Evolutionary conservation across 2,888 invertebrate species (phyloP), one percentile per base, ranked within the genome.

Genomic region (Labia minor): DNA sequence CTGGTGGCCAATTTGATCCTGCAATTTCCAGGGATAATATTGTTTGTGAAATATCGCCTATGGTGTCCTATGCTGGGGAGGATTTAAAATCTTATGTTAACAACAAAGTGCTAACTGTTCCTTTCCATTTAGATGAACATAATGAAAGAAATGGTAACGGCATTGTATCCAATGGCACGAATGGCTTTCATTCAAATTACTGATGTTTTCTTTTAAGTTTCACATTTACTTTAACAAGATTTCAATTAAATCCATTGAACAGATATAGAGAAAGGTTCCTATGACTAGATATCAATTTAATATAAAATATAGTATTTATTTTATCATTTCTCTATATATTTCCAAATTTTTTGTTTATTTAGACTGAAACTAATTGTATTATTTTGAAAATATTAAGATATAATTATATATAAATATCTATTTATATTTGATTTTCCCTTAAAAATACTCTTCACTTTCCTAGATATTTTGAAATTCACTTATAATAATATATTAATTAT

Each of bases 61-160:
- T 95, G 1, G 78, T 95, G 1, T 92, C 94, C 0, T 97, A 95
- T 72, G 87, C 87, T 62, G 97, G 97, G 1, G 97, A 98, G 80
- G 88, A 89, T 74, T 80, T 96, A 67, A 81, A 83, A 66, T 78
- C 82, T 1, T 75, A 86, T 37, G 88, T 89, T 0, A 78, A 80
- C 62, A 86, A 85, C 26, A 86, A 88, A 75, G 83, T 81, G 14
- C 88, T 89, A 71, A 77, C 80, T 0, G 84, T 86, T 3, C 91
- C 92, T 21, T 80, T 84, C 70, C 81, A 86, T 73, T 77, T 86
- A 21, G 68, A 69, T 61, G 68, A 71, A 6, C 68, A 70, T 33
- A 65, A 67, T 37, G 73, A 73, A 69, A 64, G 67, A 33, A 37
- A 64, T 33, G 65, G 61, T 18, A 49, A 49, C 14, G 49, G 49